phyloP scores from a whole-genome alignment of 2,113 vertebrate genomes.

The Neofelis nebulosa region DNA sequence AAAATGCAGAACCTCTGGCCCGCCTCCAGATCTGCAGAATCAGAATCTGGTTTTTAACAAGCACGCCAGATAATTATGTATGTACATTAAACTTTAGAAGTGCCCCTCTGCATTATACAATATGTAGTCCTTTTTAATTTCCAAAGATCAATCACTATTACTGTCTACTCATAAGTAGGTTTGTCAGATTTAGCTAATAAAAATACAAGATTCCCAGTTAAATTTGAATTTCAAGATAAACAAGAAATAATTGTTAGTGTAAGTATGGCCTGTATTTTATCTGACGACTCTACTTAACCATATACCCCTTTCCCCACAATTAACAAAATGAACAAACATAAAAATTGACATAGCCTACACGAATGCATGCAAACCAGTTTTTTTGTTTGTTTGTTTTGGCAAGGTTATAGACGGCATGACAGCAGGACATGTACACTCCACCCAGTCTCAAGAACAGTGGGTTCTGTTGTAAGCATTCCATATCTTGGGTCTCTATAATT shows the following conservation, averaged over 20 bases:
- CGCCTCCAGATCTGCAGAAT: neutral
- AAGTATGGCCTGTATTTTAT: neutral
- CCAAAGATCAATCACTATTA: neutral
- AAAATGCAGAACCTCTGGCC: neutral
- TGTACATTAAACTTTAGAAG: neutral
- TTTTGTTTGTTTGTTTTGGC: neutral
- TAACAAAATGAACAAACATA: conserved; percentile 3
- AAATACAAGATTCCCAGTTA: neutral
- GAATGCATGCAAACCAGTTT: neutral
- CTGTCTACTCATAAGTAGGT: neutral
- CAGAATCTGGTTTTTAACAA: conserved; percentile 6
- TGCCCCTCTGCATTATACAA: neutral
- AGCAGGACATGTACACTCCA: neutral
- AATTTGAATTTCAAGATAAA: conserved; percentile 41
- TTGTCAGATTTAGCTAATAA: conserved; percentile 8
- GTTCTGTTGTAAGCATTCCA: neutral
- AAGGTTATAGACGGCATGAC: neutral
- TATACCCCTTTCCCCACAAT: neutral
- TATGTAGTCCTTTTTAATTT: conserved; percentile 11
- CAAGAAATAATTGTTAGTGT: neutral
- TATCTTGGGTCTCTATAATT: neutral
- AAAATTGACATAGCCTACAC: neutral
- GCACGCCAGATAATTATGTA: neutral
- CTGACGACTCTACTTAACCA: neutral
- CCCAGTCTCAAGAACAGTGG: conserved; percentile 3